Base-by-base conservation (phyloP, 92 coral and sea anemone species). In the Parazoanthus swiftii region DNA sequence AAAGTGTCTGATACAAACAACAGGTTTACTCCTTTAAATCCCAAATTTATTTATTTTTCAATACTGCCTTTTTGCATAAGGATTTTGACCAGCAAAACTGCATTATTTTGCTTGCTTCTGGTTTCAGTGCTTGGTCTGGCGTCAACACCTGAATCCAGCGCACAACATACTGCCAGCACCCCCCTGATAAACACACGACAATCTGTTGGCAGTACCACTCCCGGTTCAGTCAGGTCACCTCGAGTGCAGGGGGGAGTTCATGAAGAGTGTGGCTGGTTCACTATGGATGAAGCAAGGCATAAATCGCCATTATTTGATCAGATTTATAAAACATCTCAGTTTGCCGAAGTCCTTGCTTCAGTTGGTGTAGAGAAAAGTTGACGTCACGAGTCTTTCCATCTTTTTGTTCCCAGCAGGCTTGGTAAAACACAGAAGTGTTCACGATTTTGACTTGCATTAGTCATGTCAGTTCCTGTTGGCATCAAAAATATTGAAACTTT, bases 231-330 rank as follows among this genome's bases (percentile, higher is more conserved):
- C 86, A 89, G 88, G 89, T 97, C 99, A 13, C 99, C 99, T n/a
- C 86, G 86, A n/a, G 99, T 97, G 8, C 92, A 93, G 66, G 97
- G 96, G 15, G 96, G 95, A 18, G 91, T 90, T 4, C 97, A 97
- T 76, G 99, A 97, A 85, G 99, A 97, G 81, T 97, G 99, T 84
- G 91, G 95, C 14, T 97, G 99, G 99, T 94, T 93, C 79, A 73
- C 87, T 65, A 43, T 97, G 5, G 95, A 94, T 9, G 94, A 92
- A 63, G 99, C 99, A 25, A 85, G 91, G 33, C 82, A 86, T 36
- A 95, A 91, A 72, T 95, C 99, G n/a, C 94, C 96, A 18, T 88
- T 91, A 36, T 97, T 97, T 92, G 86, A 87, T 29, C 91, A 92
- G 81, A 91, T 97, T 79, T 90, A 84, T 85, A 77, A 90, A 3